Evolutionary conservation across 1,140 invertebrate genomes (phyloP).

Genomic region (Mylabris phalerata): DNA sequence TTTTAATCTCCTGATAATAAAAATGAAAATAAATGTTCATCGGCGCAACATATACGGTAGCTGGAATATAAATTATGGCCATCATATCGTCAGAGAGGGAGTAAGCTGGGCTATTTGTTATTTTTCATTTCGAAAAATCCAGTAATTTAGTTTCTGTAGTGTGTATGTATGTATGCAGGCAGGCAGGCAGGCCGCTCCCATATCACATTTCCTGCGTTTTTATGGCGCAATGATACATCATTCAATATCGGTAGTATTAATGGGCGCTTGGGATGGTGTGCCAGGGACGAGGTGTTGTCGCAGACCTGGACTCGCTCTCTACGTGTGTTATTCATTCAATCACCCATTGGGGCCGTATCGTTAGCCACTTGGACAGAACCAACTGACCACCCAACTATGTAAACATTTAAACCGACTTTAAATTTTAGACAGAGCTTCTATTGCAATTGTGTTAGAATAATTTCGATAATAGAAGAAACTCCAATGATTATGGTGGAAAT

Average conservation of each 20-base stretch:
- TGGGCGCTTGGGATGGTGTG: constrained; percentile 23
- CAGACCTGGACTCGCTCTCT: too few relatives aligned
- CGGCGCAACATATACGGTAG: constrained; percentile 30
- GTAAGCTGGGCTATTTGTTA: constrained; percentile 44
- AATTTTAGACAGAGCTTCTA: too few relatives aligned
- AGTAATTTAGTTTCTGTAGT: constrained; percentile 42
- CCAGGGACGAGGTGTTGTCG: too few relatives aligned
- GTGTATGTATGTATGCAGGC: constrained; percentile 28
- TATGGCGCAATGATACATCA: constrained; percentile 44
- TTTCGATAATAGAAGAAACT: too few relatives aligned
- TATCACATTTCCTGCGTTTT: constrained; percentile 44
- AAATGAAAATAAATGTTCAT: constrained; percentile 43
- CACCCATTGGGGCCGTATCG: too few relatives aligned
- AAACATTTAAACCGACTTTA: too few relatives aligned
- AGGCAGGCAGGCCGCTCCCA: constrained; percentile 36
- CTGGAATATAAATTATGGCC: constrained; percentile 39
- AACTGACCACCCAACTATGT: too few relatives aligned
- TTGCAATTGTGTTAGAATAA: too few relatives aligned
- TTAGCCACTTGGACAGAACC: too few relatives aligned
- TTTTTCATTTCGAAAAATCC: constrained; percentile 45
- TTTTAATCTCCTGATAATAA: constrained; percentile 44
- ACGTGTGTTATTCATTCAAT: too few relatives aligned
- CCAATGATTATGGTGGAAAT: constrained; percentile 4
- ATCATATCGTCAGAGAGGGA: constrained; percentile 38
- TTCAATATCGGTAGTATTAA: constrained; percentile 44